Conservation (phyloP, 2,113 vertebrate species). For the Ochotona curzoniae region DNA sequence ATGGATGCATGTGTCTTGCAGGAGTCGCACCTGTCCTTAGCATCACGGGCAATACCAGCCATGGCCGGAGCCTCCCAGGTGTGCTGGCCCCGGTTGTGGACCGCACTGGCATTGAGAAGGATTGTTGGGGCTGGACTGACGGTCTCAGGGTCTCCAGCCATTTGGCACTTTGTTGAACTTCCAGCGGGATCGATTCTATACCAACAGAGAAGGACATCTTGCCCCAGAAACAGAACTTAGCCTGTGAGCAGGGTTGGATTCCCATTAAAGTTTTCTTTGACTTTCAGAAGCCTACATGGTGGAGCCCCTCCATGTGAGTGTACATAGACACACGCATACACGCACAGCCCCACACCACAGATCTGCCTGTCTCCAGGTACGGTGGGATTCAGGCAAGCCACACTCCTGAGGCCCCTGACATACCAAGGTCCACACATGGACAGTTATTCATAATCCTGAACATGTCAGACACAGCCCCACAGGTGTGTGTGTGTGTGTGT, state of each 20-base stretch:
- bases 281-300: neutral
- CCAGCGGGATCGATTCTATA: neutral
- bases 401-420: neutral
- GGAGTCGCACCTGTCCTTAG: neutral
- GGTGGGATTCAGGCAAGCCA: neutral
- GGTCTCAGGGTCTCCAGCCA: neutral
- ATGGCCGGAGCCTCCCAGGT: neutral
- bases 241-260: neutral
- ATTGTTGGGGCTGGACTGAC: neutral
- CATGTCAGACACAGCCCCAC: neutral
- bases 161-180: conserved; percentile 35
- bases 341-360: neutral
- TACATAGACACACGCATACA: neutral
- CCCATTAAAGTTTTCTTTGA: neutral
- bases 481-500: neutral
- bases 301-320: neutral
- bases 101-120: neutral
- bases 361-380: neutral
- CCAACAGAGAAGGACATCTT: neutral
- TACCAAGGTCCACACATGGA: neutral
- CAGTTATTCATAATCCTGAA: neutral
- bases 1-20: neutral
- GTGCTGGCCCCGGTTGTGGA: neutral
- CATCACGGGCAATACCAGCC: neutral
- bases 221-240: neutral